Evolutionary conservation across 1,140 invertebrate genomes (phyloP).

Genomic region (Ericerus pela): DNA sequence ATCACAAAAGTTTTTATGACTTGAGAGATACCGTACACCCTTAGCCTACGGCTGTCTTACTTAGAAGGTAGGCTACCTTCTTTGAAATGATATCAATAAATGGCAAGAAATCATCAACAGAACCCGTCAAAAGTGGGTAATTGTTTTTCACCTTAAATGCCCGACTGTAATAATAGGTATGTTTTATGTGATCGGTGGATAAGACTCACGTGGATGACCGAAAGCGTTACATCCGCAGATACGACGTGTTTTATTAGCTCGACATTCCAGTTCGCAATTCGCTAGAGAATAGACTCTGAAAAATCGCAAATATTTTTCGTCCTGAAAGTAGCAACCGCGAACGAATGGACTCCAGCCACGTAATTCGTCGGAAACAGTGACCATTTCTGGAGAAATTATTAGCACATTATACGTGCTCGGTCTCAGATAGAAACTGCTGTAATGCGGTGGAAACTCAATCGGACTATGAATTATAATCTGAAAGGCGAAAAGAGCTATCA

Average conservation of each 20-base stretch:
- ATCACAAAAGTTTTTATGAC: too few species aligned
- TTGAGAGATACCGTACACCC: too few species aligned
- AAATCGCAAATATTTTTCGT: conserved; percentile 42
- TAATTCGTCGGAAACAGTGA: background rate
- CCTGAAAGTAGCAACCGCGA: conserved; percentile 40
- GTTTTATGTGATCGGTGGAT: too few species aligned
- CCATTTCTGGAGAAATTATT: background rate
- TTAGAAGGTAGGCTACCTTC: too few species aligned
- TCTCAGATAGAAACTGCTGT: background rate
- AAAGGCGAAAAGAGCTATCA: background rate
- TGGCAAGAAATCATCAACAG: too few species aligned
- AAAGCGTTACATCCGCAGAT: conserved; percentile 17
- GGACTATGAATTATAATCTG: conserved; percentile 20
- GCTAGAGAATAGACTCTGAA: conserved; percentile 36
- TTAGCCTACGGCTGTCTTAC: too few species aligned
- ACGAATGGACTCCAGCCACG: conserved; percentile 16
- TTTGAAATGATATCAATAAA: too few species aligned
- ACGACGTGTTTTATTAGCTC: conserved; percentile 24
- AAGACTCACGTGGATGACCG: conserved; percentile 19
- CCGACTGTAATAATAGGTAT: too few species aligned
- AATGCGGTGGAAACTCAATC: conserved; percentile 14
- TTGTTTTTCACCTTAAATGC: too few species aligned
- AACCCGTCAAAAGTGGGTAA: too few species aligned
- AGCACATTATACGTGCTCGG: background rate
- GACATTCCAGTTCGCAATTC: conserved; percentile 33